Evolutionary conservation across 92 coral and sea anemone species (phyloP), one percentile per base, ranked within the genome.

Genomic region (Diadumene lineata): DNA sequence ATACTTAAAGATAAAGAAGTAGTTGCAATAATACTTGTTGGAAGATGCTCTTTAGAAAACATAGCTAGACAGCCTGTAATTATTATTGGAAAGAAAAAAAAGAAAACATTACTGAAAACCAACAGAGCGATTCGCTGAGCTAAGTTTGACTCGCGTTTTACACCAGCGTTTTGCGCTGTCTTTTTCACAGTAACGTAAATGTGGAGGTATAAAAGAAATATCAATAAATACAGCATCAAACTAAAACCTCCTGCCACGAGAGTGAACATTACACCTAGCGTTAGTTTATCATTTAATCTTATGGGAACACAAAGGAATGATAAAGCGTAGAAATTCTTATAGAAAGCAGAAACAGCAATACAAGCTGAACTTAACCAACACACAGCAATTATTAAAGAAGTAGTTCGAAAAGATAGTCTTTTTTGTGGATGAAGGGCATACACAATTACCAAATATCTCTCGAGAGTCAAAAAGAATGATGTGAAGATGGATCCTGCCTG

Each of bases 101-200:
- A 68, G 4, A 68, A 68, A 0, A 68, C 31, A 27, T 68, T 68
- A n/a, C 73, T 68, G 23, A 46, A 68, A 38, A 82, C 82, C 11
- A 82, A 44, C 11, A 82, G 1, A 16, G 81, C 68, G 64, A 82
- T 82, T n/a, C 72, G 28, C 64, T 69, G 76, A 27, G 87, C 87
- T 1, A 82, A 18, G 4, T 56, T 8, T 0, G 82, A 74, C 60
- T 82, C 87, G 25, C 87, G 64, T 31, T 50, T 56, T 2, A 76
- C 57, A 7, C 87, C 87, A 2, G 79, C 87, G 29, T 67, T 21
- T 27, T 33, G 72, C 4, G 73, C 77, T 1, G 87, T 25, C 24
- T 57, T 44, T 28, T 62, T 56, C 18, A 50, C 78, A 7, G 17
- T 34, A 33, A 76, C 53, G 66, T 63, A 82, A 56, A 82, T 82